Evolutionary conservation across 2,113 vertebrate species (phyloP), one percentile per base, ranked within the genome.

Genomic region (Hystrix cristata): DNA sequence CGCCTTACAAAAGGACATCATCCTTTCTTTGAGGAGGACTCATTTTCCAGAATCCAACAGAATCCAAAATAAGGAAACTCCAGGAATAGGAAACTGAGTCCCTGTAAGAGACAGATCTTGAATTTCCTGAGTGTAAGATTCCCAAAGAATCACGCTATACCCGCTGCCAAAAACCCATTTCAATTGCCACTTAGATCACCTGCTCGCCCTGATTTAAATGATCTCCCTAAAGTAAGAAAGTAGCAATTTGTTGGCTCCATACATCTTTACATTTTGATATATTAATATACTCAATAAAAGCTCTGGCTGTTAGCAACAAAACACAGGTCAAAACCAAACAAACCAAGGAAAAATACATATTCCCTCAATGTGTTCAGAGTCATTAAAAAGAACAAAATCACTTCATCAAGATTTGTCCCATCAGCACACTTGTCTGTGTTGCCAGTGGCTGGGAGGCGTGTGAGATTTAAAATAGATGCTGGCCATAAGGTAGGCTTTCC

Each of bases 111-210:
- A 85, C 1, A 57, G 3, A 15, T 38, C 31, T 43, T 82, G 51
- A 74, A 51, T 91, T 90, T 94, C 25, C 76, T 85, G 43, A 92
- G 86, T 57, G 10, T 60, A 81, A 94, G 51, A 94, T n/a, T n/a
- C 10, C 23, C 29, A 89, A 0, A 81, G 62, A 51, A 84, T 19
- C 48, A 84, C 48, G 14, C 13, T 67, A 48, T 27, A 9, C 23
- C 29, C 53, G 3, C 19, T 72, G 62, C 7, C 18, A 31, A 21
- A 51, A 18, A n/a, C 31, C 25, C 55, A 7, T 69, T 62, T 76
- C 23, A 74, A 29, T 3, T 51, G 69, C 31, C 10, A 87, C 14
- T 34, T 87, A 34, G 84, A 79, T 90, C 69, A 48, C 21, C n/a
- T 53, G 16, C 1, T 83, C n/a, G 19, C 34, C 43, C 3, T 27